Conservation (phyloP, 2,113 vertebrate genomes). For the Mesembrinibis cayennensis region DNA sequence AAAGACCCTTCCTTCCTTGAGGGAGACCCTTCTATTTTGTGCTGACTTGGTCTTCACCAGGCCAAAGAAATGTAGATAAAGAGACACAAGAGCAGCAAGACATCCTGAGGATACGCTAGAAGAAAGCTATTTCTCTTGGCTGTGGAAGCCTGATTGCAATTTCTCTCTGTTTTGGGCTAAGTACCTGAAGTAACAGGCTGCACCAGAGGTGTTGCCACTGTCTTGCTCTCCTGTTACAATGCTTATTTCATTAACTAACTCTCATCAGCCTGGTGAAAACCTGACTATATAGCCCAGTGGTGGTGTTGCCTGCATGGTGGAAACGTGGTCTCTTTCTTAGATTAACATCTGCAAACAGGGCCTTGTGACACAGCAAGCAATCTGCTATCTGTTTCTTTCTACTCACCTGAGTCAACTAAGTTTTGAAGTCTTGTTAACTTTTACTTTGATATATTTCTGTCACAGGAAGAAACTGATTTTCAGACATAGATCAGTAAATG, state of each 20-base stretch:
- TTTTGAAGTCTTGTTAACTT: not conserved
- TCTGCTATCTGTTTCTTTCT: not conserved
- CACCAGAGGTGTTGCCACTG: not conserved
- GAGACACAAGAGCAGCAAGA: not conserved
- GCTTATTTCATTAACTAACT: not conserved
- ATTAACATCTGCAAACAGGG: not conserved
- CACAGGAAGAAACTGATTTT: not conserved
- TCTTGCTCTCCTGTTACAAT: not conserved
- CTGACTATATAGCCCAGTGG: not conserved
- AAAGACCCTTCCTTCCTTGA: not conserved
- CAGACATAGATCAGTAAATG: not conserved
- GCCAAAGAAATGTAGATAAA: not conserved
- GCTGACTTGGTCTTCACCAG: not conserved
- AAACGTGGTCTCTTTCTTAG: not conserved
- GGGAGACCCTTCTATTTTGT: not conserved
- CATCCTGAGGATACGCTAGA: not conserved
- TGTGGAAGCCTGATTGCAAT: not conserved
- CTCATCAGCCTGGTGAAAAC: not conserved
- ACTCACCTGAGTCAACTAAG: not conserved
- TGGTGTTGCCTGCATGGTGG: not conserved
- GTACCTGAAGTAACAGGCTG: not conserved
- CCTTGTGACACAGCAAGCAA: not conserved
- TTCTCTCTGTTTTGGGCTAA: not conserved
- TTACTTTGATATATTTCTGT: not conserved
- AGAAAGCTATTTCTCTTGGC: not conserved